Evolutionary conservation across 2,797 vertebrate species (phyloP).

Genomic region (Ptychadena robeensis): DNA sequence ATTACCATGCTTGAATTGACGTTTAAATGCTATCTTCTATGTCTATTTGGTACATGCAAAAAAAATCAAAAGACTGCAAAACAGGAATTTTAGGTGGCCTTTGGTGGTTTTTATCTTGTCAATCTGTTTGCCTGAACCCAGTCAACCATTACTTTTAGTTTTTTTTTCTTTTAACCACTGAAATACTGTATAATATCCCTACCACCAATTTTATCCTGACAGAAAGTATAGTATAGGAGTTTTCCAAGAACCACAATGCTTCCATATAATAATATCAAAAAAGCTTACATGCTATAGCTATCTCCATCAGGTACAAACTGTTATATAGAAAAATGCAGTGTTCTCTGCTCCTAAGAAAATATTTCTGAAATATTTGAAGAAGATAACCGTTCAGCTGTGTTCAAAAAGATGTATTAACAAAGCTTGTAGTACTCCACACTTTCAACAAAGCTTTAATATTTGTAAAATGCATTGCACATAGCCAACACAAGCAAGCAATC

Average conservation of each 20-base stretch:
- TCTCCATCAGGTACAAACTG: background rate
- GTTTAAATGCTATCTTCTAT: too few species aligned
- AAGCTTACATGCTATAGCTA: background rate
- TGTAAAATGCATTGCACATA: conserved; percentile 40
- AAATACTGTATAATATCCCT: too few species aligned
- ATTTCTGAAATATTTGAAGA: conserved; percentile 24
- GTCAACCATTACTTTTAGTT: too few species aligned
- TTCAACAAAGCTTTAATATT: conserved; percentile 42
- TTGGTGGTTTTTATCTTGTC: too few species aligned
- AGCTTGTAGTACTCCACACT: conserved; percentile 20
- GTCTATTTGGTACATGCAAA: too few species aligned
- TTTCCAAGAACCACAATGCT: background rate
- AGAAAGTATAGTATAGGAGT: too few species aligned
- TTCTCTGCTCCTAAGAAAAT: conserved; percentile 16
- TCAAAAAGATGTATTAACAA: conserved; percentile 34
- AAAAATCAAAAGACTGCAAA: too few species aligned
- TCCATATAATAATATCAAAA: background rate
- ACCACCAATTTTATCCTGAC: too few species aligned
- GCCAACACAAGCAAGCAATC: conserved; percentile 48
- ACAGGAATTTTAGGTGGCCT: too few species aligned
- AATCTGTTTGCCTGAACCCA: too few species aligned
- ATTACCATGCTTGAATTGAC: too few species aligned
- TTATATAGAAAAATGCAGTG: conserved; percentile 8
- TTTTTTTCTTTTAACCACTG: too few species aligned
- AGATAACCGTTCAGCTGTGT: conserved; percentile 15